Base-by-base conservation (phyloP, 2,113 vertebrate species). In the Dascyllus trimaculatus region DNA sequence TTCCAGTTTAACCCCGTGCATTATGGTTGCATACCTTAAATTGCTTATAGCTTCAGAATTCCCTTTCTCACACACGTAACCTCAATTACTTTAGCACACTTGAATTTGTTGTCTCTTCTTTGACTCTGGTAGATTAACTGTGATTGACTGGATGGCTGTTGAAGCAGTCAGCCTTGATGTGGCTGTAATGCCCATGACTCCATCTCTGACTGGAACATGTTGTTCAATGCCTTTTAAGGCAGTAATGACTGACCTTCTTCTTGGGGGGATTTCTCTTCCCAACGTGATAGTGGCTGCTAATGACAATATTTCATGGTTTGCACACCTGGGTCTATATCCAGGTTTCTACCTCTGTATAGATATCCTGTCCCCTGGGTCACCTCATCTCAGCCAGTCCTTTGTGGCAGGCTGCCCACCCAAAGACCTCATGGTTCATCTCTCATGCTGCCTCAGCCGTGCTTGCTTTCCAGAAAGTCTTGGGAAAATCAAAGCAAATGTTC, bases 231-330 rank as follows among this genome's bases (percentile, higher is more conserved):
- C 13, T 59, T 82, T 66, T 61, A 43, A 66, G 69, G 71, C 35
- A 32, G 57, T 87, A 86, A 90, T 86, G 70, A 70, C 54, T 81
- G 77, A 79, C 63, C 61, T 81, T 57, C 22, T 82, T 66, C 35
- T 15, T 4, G 17, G 22, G 53, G 75, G 65, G 62, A 48, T 65
- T 35, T 79, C 49, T 57, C 53, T 49, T 77, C 58, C 73, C 75
- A 60, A 71, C 46, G 75, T 59, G 67, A 78, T 60, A 25, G 56
- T 8, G 11, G 71, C 25, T 60, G 72, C 63, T 90, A 80, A 85
- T 90, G 87, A 78, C 70, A 59, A 58, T 59, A 53, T 70, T 68
- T 61, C 5, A 10, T 43, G 22, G 69, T 60, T 63, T 25, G 52
- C 59, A 66, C 35, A 85, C 72, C 75, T 80, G 78, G 22, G 81